Percentiles rank a stretch among this genome's conserved stretches.
Evolutionary conservation across 2,797 vertebrate genomes (phyloP).

Genomic region (Myotis findleyi): DNA sequence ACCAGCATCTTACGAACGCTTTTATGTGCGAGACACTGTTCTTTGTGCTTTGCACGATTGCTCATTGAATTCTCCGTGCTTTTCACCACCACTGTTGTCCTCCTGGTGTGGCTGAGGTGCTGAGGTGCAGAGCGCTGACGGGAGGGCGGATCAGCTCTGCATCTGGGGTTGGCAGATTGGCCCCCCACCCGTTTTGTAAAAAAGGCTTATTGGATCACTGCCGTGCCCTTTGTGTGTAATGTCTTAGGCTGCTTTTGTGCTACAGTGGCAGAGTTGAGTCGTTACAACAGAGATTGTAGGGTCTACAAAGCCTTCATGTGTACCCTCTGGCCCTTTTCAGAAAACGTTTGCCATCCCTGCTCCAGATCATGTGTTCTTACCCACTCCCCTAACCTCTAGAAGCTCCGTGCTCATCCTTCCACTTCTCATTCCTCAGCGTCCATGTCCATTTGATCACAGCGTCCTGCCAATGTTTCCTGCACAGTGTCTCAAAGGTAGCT

Average conservation of each 20-base stretch:
- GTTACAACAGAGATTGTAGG: rapidly evolving
- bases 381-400: rapidly evolving
- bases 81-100: not conserved
- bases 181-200: not conserved
- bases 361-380: not conserved
- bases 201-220: not conserved
- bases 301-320: not conserved
- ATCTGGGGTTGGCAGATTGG: not conserved
- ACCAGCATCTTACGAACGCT: not conserved
- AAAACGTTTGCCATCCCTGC: not conserved
- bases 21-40: not conserved
- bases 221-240: rapidly evolving
- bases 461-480: not conserved
- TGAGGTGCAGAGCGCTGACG: too few relatives aligned
- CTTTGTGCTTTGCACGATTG: not conserved
- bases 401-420: not conserved
- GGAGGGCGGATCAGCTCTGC: not conserved
- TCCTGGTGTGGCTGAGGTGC: not conserved
- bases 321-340: not conserved
- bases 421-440: not conserved
- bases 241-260: not conserved
- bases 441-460: rapidly evolving
- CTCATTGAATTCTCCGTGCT: not conserved
- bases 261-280: rapidly evolving
- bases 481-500: not conserved